Base-by-base conservation (phyloP, 2,888 invertebrate genomes). In the Cheilosia pagana region DNA sequence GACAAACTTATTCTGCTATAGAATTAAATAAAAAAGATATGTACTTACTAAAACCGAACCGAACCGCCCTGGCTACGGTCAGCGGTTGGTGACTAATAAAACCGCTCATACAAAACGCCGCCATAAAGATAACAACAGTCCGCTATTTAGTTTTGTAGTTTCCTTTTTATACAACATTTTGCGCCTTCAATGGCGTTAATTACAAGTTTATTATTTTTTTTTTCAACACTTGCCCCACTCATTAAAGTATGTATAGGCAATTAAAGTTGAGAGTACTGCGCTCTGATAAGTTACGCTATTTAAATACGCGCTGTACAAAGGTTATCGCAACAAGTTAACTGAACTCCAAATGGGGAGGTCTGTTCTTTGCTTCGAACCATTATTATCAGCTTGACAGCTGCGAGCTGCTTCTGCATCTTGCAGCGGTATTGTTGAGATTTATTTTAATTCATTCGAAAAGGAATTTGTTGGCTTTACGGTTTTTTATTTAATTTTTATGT, bases 401-500 rank as follows among this genome's bases (percentile, higher is more conserved):
- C 16, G 2, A 16, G 16, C 19, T 8, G 8, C 16, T 16, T 45
- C 2, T 7, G 8, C 19, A 45, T 8, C 16, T 45, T 45, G 19
- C 16, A 6, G 41, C 41, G 16, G 10, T 8, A 41, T n/a, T n/a
- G n/a, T n/a, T n/a, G 5, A 72, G 72, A 65, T 78, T 81, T 70
- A 75, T 81, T 81, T 65, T n/a, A n/a, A 74, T 55, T 75, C 48
- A 65, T 67, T 70, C 10, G 4, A 19, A 63, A 39, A 48, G 19
- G 39, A 63, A 57, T 59, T 57, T 67, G 45, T 52, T 43, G 19
- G 25, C 41, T 45, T 55, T 65, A 74, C 19, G 48, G 59, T 25
- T 35, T 76, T 60, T 53, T 76, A 71, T 70, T 81, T 76, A 76
- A 81, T 71, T 81, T 76, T 60, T 53, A 65, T 76, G 57, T 59